A percentile compares a stretch with the other conserved stretches of the same genome.
These are phyloP conservation scores for Apis florea DNA, from an alignment of 1,140 invertebrate genomes.

Conservation along the genomic window DNA sequence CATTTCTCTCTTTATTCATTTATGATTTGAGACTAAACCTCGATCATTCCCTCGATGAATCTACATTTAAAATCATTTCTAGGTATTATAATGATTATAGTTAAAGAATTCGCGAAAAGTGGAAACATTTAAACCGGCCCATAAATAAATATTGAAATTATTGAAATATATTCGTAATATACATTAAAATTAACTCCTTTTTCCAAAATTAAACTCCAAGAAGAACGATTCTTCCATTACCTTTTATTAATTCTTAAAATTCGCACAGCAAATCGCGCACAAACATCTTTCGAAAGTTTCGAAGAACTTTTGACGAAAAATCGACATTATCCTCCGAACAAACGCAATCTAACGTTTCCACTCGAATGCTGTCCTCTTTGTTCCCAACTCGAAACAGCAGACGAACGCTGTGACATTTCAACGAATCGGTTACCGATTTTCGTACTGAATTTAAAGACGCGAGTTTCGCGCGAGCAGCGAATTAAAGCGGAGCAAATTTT, in stretches of 20 bases:
- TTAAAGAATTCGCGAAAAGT: no score
- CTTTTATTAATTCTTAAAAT: not conserved
- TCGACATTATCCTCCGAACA: not conserved
- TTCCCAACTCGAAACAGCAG: not conserved
- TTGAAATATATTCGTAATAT: no score
- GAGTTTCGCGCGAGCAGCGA: not conserved
- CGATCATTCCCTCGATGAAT: no score
- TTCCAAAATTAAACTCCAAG: no score
- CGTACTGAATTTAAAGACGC: not conserved
- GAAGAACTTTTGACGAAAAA: not conserved
- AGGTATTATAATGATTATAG: no score
- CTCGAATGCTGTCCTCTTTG: not conserved
- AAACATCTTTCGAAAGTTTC: not conserved
- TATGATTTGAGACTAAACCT: no score
- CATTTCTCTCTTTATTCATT: no score
- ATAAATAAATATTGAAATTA: no score
- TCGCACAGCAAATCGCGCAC: not conserved
- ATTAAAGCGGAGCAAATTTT: constrained; percentile 1
- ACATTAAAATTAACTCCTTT: no score
- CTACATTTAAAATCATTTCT: no score
- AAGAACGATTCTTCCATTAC: not conserved
- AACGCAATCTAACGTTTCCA: not conserved
- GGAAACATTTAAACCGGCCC: no score
- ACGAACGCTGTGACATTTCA: constrained; percentile 1
- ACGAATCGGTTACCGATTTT: not conserved